These are phyloP conservation scores for Platyscapa corneri DNA, from an alignment of 1,140 invertebrate genomes.

Conservation along the genomic window DNA sequence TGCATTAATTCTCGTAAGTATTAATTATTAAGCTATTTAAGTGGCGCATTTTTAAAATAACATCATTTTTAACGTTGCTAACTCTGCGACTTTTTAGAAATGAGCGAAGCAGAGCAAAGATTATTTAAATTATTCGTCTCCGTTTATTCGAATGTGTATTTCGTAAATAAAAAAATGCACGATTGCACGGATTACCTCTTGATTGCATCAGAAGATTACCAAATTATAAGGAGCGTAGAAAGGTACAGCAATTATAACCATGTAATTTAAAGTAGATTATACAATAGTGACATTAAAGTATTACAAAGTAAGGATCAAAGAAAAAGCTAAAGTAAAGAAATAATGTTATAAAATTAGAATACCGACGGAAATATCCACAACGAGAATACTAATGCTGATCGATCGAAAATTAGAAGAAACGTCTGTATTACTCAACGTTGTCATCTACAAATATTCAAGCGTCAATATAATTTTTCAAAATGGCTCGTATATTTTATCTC, in stretches of 20 bases:
- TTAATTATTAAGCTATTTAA: too few relatives aligned
- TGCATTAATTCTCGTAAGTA: too few relatives aligned
- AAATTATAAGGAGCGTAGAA: neutral
- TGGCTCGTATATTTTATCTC: constrained; percentile 61
- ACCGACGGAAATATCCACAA: constrained; percentile 56
- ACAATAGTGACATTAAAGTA: too few relatives aligned
- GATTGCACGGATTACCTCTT: neutral
- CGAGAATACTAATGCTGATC: constrained; percentile 63
- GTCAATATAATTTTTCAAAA: constrained; percentile 59
- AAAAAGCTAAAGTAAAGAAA: too few relatives aligned
- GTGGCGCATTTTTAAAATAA: too few relatives aligned
- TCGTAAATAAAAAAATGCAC: neutral
- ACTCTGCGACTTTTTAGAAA: too few relatives aligned
- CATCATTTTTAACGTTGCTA: too few relatives aligned
- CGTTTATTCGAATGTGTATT: neutral
- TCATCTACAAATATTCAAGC: constrained; percentile 60
- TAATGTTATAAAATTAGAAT: constrained; percentile 56
- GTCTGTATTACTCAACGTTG: constrained; percentile 44
- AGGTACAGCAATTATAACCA: neutral
- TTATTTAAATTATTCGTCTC: neutral
- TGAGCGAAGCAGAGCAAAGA: too few relatives aligned
- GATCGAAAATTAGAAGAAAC: constrained; percentile 52
- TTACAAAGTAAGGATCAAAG: too few relatives aligned
- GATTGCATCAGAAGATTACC: neutral
- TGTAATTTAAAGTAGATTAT: too few relatives aligned